Base-by-base conservation (phyloP, 2,797 vertebrate species). In the Hypotaenidia philippensis region DNA sequence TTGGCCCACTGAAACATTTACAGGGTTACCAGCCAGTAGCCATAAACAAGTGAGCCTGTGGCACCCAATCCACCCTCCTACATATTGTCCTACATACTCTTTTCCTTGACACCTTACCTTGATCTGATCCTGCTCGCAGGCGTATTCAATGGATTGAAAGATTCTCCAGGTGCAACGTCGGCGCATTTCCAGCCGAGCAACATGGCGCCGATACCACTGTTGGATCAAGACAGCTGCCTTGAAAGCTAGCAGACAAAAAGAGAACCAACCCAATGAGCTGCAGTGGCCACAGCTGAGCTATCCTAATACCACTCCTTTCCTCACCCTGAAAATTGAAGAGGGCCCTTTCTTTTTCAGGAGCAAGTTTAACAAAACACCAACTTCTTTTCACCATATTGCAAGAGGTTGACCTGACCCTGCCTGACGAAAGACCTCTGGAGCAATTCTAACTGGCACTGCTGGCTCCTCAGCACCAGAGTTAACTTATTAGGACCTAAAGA, bases 131-230 rank as follows among this genome's bases (percentile, higher is more conserved):
- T 99, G 99, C 95, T 99, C 98, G 1, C 99, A 99, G 0, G 99
- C 98, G 1, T 99, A 99, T 86, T 99, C 99, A 32, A 99, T 99
- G 53, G 99, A 99, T 82, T 99, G 99, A 92, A 99, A 99, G 97
- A 99, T 99, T 89, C 98, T 98, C 99, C 99, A 99, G 55, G 98
- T 99, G 96, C 99, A 99, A 45, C 98, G 98, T 13, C 99, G 98
- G 41, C 99, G 98, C 98, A 99, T 98, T 97, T 99, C 99, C 96
- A 98, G 98, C 34, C 99, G 99, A 19, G 99, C 99, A 4, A 98
- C 83, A 0, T 99, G 98, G 92, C 99, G 98, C 40, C 99, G 98
- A 89, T 99, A 99, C 99, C 99, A 99, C 64, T 97, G 98, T 92
- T 99, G 99, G 87, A 99, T 99, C 96, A 99, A 92, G 36, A 99